A percentile compares a stretch with the other conserved stretches of the same genome.
Conservation (phyloP, 2,113 vertebrate species). For the Bubo scandiacus region DNA sequence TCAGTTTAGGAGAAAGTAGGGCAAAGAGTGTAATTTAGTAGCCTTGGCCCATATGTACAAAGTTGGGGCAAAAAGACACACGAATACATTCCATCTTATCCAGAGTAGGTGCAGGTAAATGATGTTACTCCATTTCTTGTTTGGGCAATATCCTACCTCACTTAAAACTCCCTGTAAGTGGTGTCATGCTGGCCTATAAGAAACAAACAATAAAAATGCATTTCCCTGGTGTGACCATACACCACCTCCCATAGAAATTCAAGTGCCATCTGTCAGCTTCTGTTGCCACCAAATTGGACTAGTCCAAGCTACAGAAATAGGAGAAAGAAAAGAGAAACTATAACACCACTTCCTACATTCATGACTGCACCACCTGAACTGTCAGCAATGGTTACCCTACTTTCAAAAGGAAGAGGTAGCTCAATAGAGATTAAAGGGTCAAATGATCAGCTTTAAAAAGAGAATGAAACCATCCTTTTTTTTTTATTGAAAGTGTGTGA, state of each 20-base stretch:
- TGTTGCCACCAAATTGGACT: background rate
- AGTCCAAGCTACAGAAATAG: background rate
- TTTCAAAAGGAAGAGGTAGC: background rate
- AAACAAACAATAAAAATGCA: rapidly evolving
- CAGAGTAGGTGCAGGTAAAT: background rate
- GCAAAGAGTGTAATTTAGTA: background rate
- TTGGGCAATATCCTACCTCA: background rate
- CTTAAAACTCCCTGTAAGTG: background rate
- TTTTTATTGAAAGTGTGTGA: background rate
- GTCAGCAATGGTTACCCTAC: background rate
- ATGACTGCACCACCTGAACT: background rate
- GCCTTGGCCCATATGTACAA: background rate
- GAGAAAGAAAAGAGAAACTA: background rate
- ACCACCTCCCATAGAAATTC: background rate
- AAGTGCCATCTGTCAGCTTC: background rate
- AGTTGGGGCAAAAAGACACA: background rate
- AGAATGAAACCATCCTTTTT: background rate
- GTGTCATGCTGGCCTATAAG: background rate
- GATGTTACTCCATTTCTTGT: background rate
- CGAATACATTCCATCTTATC: background rate
- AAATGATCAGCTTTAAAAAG: background rate
- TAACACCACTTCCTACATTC: background rate
- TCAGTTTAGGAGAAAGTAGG: background rate
- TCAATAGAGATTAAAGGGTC: background rate
- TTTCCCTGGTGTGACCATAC: background rate